These are phyloP conservation scores for Troides aeacus DNA, from an alignment of 2,888 invertebrate genomes.

Conservation along the genomic window DNA sequence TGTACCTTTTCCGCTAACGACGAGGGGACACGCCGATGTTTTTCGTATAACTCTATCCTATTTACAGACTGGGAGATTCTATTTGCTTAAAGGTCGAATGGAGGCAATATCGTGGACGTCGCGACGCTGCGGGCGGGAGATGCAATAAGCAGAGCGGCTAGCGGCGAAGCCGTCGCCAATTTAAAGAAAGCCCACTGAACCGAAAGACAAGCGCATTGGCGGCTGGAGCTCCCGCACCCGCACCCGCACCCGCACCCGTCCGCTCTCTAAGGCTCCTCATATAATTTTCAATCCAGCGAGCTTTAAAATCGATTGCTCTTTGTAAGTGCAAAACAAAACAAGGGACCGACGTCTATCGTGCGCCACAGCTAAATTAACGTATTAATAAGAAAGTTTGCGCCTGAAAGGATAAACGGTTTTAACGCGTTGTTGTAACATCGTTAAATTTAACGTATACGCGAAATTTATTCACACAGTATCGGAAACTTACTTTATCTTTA, in stretches of 20 bases:
- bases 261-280: slow-evolving; percentile 73
- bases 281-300: slow-evolving; percentile 80
- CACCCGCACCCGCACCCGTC: slow-evolving; percentile 60
- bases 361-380: slow-evolving; percentile 59
- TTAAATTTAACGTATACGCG: slow-evolving; percentile 3
- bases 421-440: slow-evolving; percentile 20
- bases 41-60: slow-evolving; percentile 71
- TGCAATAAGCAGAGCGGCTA: slow-evolving; percentile 78
- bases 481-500: neutral
- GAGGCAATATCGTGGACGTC: slow-evolving; percentile 78
- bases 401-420: slow-evolving; percentile 36
- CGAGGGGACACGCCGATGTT: slow-evolving; percentile 58
- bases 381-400: slow-evolving; percentile 52
- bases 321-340: slow-evolving; percentile 74
- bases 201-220: slow-evolving; percentile 81
- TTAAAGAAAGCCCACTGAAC: slow-evolving; percentile 82
- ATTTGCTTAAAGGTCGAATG: slow-evolving; percentile 78
- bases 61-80: slow-evolving; percentile 75
- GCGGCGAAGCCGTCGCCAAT: slow-evolving; percentile 77
- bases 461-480: neutral
- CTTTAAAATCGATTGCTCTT: slow-evolving; percentile 79
- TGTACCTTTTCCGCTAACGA: slow-evolving; percentile 58
- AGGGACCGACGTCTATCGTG: slow-evolving; percentile 50
- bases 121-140: slow-evolving; percentile 73
- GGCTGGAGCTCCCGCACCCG: slow-evolving; percentile 65